Percentiles rank a stretch among this genome's conserved stretches.
Evolutionary conservation across 2,113 vertebrate species (phyloP).

Genomic region (Rissa tridactyla): DNA sequence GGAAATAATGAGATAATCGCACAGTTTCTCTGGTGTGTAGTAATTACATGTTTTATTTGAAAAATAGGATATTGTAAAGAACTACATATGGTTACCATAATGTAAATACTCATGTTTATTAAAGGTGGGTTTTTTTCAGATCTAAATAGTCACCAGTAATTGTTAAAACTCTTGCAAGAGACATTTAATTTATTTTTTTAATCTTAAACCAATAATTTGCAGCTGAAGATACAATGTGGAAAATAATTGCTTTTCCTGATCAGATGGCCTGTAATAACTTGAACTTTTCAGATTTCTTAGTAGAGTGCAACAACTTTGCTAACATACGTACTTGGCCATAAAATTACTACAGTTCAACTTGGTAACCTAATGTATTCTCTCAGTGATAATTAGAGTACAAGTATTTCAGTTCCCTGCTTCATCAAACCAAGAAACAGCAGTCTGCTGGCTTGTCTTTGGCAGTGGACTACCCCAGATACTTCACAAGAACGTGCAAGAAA

Average conservation of each 20-base stretch:
- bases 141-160: neutral
- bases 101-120: neutral
- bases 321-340: neutral
- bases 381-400: neutral
- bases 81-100: neutral
- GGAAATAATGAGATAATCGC: constrained; percentile 22
- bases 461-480: neutral
- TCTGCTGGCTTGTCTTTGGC: neutral
- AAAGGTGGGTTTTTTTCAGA: neutral
- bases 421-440: neutral
- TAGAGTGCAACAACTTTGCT: neutral
- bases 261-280: neutral
- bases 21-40: neutral
- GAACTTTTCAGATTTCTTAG: neutral
- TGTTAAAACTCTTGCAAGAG: neutral
- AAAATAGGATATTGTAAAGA: neutral
- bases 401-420: accelerated
- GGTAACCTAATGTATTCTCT: accelerated
- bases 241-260: neutral
- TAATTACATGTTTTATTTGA: constrained; percentile 3
- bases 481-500: neutral
- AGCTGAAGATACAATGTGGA: neutral
- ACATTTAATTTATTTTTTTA: neutral
- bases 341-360: neutral
- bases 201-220: neutral